A percentile compares a stretch with the other conserved stretches of the same genome.
Conservation (phyloP, 2,113 vertebrate genomes). For the Aphelocoma coerulescens region DNA sequence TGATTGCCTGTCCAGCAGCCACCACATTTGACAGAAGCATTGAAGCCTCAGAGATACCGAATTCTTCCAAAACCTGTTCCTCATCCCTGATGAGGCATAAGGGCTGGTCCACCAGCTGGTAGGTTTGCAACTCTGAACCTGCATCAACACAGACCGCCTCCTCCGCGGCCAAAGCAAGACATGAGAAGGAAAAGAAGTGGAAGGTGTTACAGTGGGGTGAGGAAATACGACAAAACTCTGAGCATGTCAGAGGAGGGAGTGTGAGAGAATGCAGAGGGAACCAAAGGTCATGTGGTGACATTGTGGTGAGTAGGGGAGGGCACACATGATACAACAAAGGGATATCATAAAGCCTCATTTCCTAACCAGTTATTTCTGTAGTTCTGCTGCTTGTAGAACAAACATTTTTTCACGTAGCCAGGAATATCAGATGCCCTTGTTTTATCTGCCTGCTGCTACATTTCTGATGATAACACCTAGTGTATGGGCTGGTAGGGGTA, state of each 20-base stretch:
- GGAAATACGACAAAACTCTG: background rate
- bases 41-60: background rate
- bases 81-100: background rate
- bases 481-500: background rate
- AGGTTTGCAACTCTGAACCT: background rate
- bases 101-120: background rate
- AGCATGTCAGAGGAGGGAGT: background rate
- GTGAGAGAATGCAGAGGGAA: background rate
- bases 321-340: background rate
- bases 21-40: background rate
- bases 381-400: background rate
- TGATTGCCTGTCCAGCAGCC: background rate
- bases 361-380: background rate
- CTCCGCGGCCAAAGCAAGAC: background rate
- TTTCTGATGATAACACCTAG: background rate
- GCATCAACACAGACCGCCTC: background rate
- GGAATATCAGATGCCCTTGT: slow-evolving; percentile 12
- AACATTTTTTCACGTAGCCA: background rate
- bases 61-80: background rate
- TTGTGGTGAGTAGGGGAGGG: background rate
- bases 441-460: background rate
- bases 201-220: background rate
- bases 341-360: background rate
- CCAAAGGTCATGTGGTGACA: background rate
- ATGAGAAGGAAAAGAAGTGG: background rate